Evolutionary conservation across 2,113 vertebrate species (phyloP), one percentile per base, ranked within the genome.

Genomic region (Laticauda colubrina): DNA sequence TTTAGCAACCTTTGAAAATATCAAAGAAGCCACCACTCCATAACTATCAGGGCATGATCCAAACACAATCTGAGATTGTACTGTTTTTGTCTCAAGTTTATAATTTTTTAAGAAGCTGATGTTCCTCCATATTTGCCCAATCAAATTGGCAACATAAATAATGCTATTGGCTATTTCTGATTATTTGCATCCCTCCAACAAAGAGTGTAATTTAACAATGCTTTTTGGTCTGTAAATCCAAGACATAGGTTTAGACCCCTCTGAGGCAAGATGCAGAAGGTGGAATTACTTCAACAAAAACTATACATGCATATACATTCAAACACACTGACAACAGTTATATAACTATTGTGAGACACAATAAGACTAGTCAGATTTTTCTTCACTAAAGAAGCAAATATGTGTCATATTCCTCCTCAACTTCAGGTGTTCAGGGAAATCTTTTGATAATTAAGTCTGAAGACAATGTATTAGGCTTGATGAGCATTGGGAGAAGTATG

Each of bases 161-260:
- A 61, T 93, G 94, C 56, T 56, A 55, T 94, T 51, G 55, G 91
- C 88, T 56, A 55, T 93, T 92, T 86, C 86, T 90, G 54, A 93
- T 91, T 88, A 53, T 54, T 5, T 92, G 85, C 93, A 93, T 95
- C 90, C 90, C 90, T 93, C 57, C 57, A 94, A 75, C 88, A 93
- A 59, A 90, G 93, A 92, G 88, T 45, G 29, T 94, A 56, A 93
- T 93, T 93, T 91, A 93, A 89, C 89, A 94, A 10, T 88, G 75
- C 81, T 93, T 94, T 88, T 57, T 85, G 89, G 2, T 53, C 39
- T 39, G 81, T 91, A 94, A 92, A 95, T 95, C 91, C 93, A 39
- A 89, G 95, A 93, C 87, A 94, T 75, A 64, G 61, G 89, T 94
- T 81, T 89, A 93, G 53, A 92, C 29, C 92, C 93, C 39, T 92